Evolutionary conservation across 2,113 vertebrate genomes (phyloP), one percentile per base, ranked within the genome.

Genomic region (Odontesthes bonariensis): DNA sequence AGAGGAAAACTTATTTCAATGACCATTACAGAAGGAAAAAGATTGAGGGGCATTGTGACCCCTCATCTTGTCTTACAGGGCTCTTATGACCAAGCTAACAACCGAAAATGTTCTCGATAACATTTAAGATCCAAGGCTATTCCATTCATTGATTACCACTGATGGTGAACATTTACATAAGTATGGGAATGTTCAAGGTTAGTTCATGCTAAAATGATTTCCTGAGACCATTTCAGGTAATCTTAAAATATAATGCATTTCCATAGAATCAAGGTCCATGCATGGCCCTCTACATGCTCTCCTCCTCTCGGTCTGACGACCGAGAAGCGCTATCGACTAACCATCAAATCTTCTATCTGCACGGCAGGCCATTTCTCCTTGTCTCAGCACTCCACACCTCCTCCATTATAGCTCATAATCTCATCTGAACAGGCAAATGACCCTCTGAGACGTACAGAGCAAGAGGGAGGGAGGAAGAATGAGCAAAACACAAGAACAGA

Each of bases 301-400:
- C 53, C 73, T 70, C 35, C 79, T 46, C 77, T 72, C 63, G 78
- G 71, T 82, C 78, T 81, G 82, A 83, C 74, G 67, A 53, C 57
- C 69, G 79, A 81, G 87, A 69, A 74, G 79, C 73, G 91, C 85
- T 92, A 94, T 94, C 82, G 92, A 93, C 92, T 93, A 93, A 91
- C 91, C 93, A 93, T 94, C 93, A 94, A 93, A 93, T 92, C 91
- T 92, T 77, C 91, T 88, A 88, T 92, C 90, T 88, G 85, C 88
- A 76, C 49, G 74, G 82, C 23, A 69, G 88, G 79, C 86, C 88
- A 91, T 94, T 94, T 94, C 91, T 94, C 90, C 93, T 90, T 93
- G 92, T 93, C 92, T 94, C 92, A 93, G 92, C 92, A 93, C 86
- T 93, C 92, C 92, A 85, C 90, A 92, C 90, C 91, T 93, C 91